phyloP scores from a whole-genome alignment of 2,113 vertebrate genomes.

The Hiodon alosoides region DNA sequence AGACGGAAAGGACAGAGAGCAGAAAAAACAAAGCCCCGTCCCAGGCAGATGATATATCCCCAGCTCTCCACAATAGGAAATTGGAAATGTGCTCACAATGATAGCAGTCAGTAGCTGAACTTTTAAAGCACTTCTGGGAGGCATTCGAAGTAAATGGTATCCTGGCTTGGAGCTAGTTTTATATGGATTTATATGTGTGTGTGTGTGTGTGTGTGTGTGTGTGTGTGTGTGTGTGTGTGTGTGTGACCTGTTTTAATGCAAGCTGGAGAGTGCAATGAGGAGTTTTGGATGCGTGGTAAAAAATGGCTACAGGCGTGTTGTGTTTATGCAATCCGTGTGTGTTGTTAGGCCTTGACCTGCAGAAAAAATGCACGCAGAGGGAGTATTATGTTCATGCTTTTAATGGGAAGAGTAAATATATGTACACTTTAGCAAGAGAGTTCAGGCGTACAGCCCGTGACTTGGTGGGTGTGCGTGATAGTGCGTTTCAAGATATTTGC shows the following conservation, averaged over 20 bases:
- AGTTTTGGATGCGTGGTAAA: conserved; percentile 1
- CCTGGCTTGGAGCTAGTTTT: conserved; percentile 53
- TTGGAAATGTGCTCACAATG: conserved; percentile 50
- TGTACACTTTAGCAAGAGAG: conserved; percentile 34
- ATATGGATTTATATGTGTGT: too few species aligned
- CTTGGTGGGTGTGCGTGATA: not conserved
- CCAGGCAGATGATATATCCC: conserved; percentile 52
- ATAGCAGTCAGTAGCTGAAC: conserved; percentile 51
- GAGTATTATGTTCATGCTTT: conserved; percentile 27
- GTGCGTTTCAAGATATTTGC: too few species aligned
- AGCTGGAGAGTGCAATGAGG: not conserved
- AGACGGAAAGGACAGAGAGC: not conserved
- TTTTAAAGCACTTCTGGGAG: conserved; percentile 36
- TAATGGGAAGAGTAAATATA: conserved; percentile 35
- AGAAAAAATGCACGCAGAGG: conserved; percentile 37
- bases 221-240: not conserved
- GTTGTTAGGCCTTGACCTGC: conserved; percentile 46
- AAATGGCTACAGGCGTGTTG: conserved; percentile 39
- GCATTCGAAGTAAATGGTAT: conserved; percentile 56
- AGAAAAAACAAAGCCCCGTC: conserved; percentile 11
- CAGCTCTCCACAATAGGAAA: conserved; percentile 34
- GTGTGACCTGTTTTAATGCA: conserved; percentile 8
- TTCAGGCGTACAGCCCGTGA: conserved; percentile 32
- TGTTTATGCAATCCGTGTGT: conserved; percentile 39
- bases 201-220: too few species aligned